phyloP scores from a whole-genome alignment of 2,113 vertebrate species.

The Crypturellus undulatus region DNA sequence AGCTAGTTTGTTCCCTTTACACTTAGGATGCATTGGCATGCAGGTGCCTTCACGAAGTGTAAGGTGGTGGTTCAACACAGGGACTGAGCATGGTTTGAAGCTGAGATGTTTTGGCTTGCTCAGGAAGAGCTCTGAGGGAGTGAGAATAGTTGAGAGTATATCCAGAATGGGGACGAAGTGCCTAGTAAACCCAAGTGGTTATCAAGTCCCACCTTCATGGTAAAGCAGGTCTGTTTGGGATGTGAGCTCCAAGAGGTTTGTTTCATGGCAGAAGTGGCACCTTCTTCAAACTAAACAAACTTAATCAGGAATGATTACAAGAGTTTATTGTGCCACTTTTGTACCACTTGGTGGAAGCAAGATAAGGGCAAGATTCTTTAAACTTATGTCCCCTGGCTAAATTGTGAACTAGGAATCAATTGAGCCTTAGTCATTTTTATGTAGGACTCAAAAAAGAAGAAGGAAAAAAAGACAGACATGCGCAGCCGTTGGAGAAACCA shows the following conservation, averaged over 20 bases:
- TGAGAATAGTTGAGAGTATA: neutral
- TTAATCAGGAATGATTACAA: neutral
- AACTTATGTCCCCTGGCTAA: neutral
- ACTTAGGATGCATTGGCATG: rapidly evolving
- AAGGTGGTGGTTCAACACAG: neutral
- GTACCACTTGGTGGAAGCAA: neutral
- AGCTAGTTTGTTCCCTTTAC: neutral
- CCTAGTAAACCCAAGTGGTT: neutral
- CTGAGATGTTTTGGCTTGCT: neutral
- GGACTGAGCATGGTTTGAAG: slow-evolving; percentile 1
- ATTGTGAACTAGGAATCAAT: neutral
- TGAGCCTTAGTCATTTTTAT: neutral
- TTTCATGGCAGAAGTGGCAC: neutral
- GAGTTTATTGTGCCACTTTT: neutral
- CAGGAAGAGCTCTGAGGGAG: slow-evolving; percentile 28
- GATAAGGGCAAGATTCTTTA: neutral
- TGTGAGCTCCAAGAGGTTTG: neutral
- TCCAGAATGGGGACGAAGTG: neutral
- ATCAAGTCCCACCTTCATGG: neutral
- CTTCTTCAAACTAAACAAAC: neutral
- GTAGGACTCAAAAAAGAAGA: neutral
- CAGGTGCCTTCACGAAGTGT: neutral
- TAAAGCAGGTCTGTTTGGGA: neutral
- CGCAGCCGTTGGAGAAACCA: slow-evolving; percentile 19
- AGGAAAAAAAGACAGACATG: neutral